Conservation (phyloP, 92 coral and sea anemone genomes). For the Parazoanthus atlanticus region DNA sequence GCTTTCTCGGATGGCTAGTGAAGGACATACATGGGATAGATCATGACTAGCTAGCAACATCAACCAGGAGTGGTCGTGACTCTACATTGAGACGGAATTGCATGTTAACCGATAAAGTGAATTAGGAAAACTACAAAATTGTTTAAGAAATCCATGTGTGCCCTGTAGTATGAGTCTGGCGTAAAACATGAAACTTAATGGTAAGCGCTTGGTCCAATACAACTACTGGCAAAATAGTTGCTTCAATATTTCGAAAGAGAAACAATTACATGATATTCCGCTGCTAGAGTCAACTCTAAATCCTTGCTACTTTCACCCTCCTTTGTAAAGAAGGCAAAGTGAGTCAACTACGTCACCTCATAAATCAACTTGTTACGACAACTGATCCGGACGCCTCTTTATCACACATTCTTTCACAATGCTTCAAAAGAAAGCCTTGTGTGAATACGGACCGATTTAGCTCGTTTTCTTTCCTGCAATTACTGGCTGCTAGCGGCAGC, state of each 20-base stretch:
- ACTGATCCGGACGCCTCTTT: not conserved
- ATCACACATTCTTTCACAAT: conserved; percentile 22
- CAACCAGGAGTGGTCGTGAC: not conserved
- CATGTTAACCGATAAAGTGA: not conserved
- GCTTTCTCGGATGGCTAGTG: too few relatives aligned
- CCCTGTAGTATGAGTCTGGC: not conserved
- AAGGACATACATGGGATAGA: too few relatives aligned
- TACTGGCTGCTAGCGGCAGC: conserved; percentile 9
- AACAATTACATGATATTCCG: not conserved
- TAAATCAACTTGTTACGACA: conserved; percentile 11
- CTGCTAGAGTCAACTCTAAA: not conserved
- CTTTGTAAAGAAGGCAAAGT: not conserved
- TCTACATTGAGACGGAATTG: not conserved
- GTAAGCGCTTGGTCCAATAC: too few relatives aligned
- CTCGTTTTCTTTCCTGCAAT: conserved; percentile 10
- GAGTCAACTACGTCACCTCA: not conserved
- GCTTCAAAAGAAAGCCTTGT: conserved; percentile 15
- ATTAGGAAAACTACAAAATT: too few relatives aligned
- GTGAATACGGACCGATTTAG: not conserved
- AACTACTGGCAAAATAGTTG: too few relatives aligned
- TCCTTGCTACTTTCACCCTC: not conserved
- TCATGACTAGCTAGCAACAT: not conserved
- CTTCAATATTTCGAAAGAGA: too few relatives aligned
- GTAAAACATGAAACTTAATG: too few relatives aligned
- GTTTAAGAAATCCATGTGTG: not conserved